Evolutionary conservation across 2,113 vertebrate genomes (phyloP).

Genomic region (Sorex fumeus): DNA sequence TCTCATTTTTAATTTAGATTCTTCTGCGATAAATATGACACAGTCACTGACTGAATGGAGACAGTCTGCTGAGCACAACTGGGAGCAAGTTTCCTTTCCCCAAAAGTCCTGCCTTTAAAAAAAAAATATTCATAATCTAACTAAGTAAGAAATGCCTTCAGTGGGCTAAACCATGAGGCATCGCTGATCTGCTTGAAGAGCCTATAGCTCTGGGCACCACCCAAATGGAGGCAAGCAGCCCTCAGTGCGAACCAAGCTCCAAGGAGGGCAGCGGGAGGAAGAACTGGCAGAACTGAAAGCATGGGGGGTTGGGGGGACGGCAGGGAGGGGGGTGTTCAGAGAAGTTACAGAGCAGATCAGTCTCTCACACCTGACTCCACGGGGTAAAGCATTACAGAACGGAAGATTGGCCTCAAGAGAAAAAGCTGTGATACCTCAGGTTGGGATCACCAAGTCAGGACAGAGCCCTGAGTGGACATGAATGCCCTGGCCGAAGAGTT

Average conservation of each 20-base stretch:
- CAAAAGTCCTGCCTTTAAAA: slow-evolving; percentile 11
- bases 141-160: slow-evolving; percentile 2
- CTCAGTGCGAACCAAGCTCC: not conserved
- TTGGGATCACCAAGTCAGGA: not conserved
- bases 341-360: not conserved
- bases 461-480: not conserved
- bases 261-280: not conserved
- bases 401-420: not conserved
- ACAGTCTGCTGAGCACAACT: slow-evolving; percentile 6
- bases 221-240: not conserved
- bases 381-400: not conserved
- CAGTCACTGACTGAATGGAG: not conserved
- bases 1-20: slow-evolving; percentile 35
- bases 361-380: not conserved
- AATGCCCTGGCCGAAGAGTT: not conserved
- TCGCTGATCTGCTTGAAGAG: not conserved
- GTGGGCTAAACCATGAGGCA: slow-evolving; percentile 9
- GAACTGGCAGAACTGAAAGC: not conserved
- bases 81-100: not conserved
- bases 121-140: slow-evolving; percentile 27
- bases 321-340: not conserved
- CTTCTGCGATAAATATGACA: slow-evolving; percentile 28
- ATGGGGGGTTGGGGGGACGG: too few relatives aligned
- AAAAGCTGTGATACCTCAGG: not conserved
- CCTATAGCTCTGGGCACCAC: not conserved